phyloP scores from a whole-genome alignment of 2,888 invertebrate species.

The Lissonota sp. region DNA sequence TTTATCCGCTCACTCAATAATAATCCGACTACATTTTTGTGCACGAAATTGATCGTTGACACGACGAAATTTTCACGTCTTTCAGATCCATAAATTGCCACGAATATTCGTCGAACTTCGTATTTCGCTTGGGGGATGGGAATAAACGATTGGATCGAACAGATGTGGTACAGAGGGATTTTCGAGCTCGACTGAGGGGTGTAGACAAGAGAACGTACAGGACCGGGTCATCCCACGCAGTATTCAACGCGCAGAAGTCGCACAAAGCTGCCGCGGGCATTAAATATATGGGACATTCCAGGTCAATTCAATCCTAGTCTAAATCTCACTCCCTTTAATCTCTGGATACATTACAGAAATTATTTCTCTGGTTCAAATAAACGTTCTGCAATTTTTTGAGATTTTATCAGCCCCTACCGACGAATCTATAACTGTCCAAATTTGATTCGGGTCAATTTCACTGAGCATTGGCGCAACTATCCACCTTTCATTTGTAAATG shows the following conservation, averaged over 20 bases:
- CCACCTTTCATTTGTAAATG: no score
- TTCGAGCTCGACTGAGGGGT: constrained; percentile 67
- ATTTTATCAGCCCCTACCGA: no score
- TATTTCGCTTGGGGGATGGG: neutral
- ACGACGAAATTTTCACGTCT: neutral
- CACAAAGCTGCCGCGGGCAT: constrained; percentile 35
- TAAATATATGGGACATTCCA: neutral
- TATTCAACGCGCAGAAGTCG: constrained; percentile 58
- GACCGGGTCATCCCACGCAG: constrained; percentile 57
- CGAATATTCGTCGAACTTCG: neutral
- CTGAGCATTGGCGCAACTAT: no score
- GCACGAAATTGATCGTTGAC: neutral
- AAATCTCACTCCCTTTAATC: no score
- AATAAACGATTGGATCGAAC: constrained; percentile 10
- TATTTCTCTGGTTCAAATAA: no score
- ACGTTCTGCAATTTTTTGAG: no score
- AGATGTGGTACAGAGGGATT: constrained; percentile 56
- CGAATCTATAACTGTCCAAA: no score
- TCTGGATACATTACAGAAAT: no score
- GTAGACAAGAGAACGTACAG: constrained; percentile 59
- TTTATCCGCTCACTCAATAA: constrained; percentile 4
- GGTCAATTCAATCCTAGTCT: no score
- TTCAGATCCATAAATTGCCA: neutral
- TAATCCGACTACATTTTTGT: constrained; percentile 29
- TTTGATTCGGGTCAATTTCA: no score